A percentile compares a stretch with the other conserved stretches of the same genome.
Conservation (phyloP, 2,797 vertebrate species). For the Gymnoscopelus braueri region DNA sequence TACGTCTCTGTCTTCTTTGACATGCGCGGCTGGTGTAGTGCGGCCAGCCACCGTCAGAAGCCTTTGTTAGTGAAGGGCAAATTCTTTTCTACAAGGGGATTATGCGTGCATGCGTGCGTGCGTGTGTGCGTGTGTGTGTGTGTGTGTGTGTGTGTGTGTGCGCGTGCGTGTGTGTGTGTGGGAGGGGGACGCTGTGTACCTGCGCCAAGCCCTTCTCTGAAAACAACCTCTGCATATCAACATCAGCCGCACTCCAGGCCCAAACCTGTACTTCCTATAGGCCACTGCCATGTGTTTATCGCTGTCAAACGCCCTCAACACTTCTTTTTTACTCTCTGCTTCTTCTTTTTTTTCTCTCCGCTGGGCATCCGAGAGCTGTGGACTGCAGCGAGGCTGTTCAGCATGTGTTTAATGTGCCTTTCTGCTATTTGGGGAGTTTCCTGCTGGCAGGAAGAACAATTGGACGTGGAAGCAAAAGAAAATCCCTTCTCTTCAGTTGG, state of each 20-base stretch:
- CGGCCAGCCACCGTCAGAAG: constrained; percentile 52
- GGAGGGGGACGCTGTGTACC: background rate
- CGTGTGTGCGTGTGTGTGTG: too few species aligned
- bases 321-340: constrained; percentile 1
- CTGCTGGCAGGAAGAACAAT: constrained; percentile 36
- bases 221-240: constrained; percentile 66
- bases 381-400: constrained; percentile 46
- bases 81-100: constrained; percentile 45
- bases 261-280: constrained; percentile 54
- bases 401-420: constrained; percentile 67
- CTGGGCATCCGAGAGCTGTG: constrained; percentile 49
- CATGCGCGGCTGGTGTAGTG: constrained; percentile 13
- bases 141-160: constrained; percentile 4
- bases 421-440: constrained; percentile 68
- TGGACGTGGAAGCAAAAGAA: constrained; percentile 56
- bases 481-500: constrained; percentile 38
- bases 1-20: constrained; percentile 1
- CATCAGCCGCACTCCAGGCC: constrained; percentile 61
- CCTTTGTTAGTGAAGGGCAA: constrained; percentile 37
- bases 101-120: constrained; percentile 32
- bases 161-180: constrained; percentile 19
- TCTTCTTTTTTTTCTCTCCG: constrained; percentile 13
- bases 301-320: constrained; percentile 27
- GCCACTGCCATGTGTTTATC: constrained; percentile 58
- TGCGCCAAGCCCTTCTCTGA: constrained; percentile 42